phyloP scores from a whole-genome alignment of 2,113 vertebrate genomes.

The Hippoglossus stenolepis region DNA sequence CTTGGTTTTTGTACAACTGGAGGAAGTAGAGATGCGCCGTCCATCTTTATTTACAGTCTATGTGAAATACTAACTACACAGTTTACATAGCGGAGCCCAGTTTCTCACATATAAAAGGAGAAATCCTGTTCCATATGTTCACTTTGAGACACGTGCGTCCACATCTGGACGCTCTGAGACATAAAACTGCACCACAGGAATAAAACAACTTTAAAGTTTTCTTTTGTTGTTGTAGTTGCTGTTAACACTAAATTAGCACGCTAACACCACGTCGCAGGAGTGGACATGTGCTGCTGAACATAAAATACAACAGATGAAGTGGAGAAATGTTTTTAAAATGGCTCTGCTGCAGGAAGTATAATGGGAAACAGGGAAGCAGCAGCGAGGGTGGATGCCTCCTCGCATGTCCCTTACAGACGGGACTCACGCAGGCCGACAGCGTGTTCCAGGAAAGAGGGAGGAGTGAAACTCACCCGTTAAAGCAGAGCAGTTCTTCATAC shows the following conservation, averaged over 20 bases:
- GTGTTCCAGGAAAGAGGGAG: conserved; percentile 7
- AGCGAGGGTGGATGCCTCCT: conserved; percentile 15
- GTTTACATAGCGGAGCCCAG: neutral
- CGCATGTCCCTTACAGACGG: conserved; percentile 8
- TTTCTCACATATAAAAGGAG: neutral
- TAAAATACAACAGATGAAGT: neutral
- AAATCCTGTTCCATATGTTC: neutral
- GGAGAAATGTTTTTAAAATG: conserved; percentile 44
- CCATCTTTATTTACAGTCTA: too few relatives aligned
- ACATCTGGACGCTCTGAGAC: conserved; percentile 28
- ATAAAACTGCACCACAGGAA: neutral
- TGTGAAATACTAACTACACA: too few relatives aligned
- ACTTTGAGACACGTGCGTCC: neutral
- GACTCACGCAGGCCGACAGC: conserved; percentile 21
- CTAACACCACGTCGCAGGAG: neutral
- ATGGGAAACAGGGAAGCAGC: neutral
- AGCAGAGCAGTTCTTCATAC: neutral
- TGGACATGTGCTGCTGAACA: too few relatives aligned
- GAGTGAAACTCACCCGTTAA: neutral
- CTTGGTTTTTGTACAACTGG: too few relatives aligned
- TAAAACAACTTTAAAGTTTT: neutral
- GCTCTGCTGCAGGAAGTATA: conserved; percentile 48
- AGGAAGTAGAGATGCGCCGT: too few relatives aligned
- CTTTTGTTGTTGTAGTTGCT: neutral
- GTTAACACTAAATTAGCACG: neutral